Base-by-base conservation (phyloP, 2,113 vertebrate genomes). In the Euleptes europaea region DNA sequence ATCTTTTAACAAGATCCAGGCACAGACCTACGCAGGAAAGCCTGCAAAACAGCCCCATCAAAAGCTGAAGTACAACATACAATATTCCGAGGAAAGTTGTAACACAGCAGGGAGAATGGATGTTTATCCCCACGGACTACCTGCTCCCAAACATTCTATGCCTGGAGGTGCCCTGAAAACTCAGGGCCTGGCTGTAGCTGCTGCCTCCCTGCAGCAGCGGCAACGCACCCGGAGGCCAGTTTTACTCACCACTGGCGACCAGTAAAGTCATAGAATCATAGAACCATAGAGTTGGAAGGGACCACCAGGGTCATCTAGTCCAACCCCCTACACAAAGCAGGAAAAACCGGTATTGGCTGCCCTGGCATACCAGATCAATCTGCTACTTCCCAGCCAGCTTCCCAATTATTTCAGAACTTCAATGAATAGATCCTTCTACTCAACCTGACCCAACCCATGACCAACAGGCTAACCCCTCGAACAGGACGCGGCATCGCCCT, bases 1-100 rank as follows among this genome's bases (percentile, higher is more conserved):
- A 97, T 73, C 86, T 96, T 93, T 96, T 97, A 88, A 98, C 90
- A 86, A 99, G 93, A 78, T 97, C 97, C 91, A 99, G 94, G 88
- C 97, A 97, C 10, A 96, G 85, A 0, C 96, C 96, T 77, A 98
- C 44, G 85, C 97, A 98, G 0, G 94, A 97, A 76, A 99, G 93
- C 93, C 99, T 99, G 94, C 33, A 67, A 82, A 83, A 69, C 7
- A 86, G 69, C 1, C 28, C 63, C 28, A 7, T 1, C 80, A 65
- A 15, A 71, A 66, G 38, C 54, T 84, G 3, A 66, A 0, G 57
- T 83, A 47, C 26, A 84, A 88, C 79, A 79, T 38, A 40, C 26
- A n/a, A 49, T 11, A 21, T 70, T 40, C 7, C 33, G 10, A 51
- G n/a, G 21, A 7, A 77, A 78, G 33, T 5, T 2, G 51, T 14